phyloP scores from a whole-genome alignment of 2,113 vertebrate species.

The Bostrychus sinensis region DNA sequence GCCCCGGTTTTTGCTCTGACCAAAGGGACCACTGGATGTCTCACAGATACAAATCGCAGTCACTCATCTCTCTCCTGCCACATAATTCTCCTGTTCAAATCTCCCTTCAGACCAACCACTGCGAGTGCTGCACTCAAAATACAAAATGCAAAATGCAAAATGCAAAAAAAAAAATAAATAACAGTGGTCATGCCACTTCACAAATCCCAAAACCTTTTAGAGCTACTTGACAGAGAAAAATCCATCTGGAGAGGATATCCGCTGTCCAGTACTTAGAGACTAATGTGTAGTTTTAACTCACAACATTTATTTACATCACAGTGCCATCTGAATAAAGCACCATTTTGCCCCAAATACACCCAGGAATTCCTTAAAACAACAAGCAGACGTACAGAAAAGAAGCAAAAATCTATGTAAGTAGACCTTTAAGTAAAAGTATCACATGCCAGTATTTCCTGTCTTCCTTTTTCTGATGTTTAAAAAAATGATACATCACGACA shows the following conservation, averaged over 20 bases:
- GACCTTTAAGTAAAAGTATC: no score
- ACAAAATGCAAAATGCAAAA: no score
- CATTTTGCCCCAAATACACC: constrained; percentile 23
- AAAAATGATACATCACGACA: no score
- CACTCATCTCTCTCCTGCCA: constrained; percentile 60
- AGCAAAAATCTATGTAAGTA: no score
- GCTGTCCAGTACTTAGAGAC: constrained; percentile 72
- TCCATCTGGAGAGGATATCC: constrained; percentile 74
- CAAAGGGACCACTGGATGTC: constrained; percentile 47
- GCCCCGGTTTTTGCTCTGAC: constrained; percentile 48
- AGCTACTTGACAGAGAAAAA: constrained; percentile 76
- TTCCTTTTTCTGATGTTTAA: no score
- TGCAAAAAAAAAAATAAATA: constrained; percentile 53
- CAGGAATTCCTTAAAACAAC: constrained; percentile 55
- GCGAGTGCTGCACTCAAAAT: constrained; percentile 69
- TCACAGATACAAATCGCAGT: constrained; percentile 62
- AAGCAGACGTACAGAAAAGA: no score
- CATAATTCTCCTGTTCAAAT: constrained; percentile 76
- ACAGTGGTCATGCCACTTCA: constrained; percentile 64
- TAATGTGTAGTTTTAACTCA: constrained; percentile 68
- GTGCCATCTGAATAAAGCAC: constrained; percentile 60
- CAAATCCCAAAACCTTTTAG: constrained; percentile 80
- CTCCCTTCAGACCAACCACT: constrained; percentile 72
- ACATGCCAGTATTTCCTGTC: no score
- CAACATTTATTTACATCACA: constrained; percentile 70